Percentiles rank a stretch among this genome's conserved stretches.
Evolutionary conservation across 2,797 vertebrate genomes (phyloP).

Genomic region (Anas flavirostris): DNA sequence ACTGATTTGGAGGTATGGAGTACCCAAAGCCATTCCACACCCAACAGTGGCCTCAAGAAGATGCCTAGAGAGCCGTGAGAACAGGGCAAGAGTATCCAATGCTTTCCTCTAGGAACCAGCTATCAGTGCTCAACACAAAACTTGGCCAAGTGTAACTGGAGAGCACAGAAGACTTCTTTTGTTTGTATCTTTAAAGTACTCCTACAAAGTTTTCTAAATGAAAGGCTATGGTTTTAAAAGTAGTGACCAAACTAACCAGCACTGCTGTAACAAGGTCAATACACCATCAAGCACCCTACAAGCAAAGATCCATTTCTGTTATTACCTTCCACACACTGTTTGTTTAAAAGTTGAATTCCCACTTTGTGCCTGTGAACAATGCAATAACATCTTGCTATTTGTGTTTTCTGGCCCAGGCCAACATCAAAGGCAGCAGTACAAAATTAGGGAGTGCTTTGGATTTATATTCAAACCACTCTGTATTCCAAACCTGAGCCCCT

Average conservation of each 20-base stretch:
- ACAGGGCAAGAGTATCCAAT: background rate
- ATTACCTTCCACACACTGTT: background rate
- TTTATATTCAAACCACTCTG: constrained; percentile 46
- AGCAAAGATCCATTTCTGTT: background rate
- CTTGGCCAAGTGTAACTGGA: background rate
- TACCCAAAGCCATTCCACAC: background rate
- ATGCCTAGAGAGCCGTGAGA: background rate
- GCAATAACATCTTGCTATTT: background rate
- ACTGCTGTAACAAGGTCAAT: background rate
- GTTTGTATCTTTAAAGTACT: background rate
- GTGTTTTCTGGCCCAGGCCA: background rate
- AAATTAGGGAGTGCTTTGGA: background rate
- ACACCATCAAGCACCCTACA: background rate
- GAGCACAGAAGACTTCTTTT: background rate
- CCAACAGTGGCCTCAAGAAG: background rate
- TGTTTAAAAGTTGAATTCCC: constrained; percentile 6
- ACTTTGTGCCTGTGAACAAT: background rate
- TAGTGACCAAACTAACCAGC: background rate
- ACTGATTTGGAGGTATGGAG: background rate
- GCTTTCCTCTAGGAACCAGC: background rate
- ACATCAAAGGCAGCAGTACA: background rate
- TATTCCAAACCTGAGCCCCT: background rate
- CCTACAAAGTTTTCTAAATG: background rate
- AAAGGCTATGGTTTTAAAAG: background rate
- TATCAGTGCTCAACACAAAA: background rate